Conservation (phyloP, 2,113 vertebrate genomes). For the Alexandromys fortis region DNA sequence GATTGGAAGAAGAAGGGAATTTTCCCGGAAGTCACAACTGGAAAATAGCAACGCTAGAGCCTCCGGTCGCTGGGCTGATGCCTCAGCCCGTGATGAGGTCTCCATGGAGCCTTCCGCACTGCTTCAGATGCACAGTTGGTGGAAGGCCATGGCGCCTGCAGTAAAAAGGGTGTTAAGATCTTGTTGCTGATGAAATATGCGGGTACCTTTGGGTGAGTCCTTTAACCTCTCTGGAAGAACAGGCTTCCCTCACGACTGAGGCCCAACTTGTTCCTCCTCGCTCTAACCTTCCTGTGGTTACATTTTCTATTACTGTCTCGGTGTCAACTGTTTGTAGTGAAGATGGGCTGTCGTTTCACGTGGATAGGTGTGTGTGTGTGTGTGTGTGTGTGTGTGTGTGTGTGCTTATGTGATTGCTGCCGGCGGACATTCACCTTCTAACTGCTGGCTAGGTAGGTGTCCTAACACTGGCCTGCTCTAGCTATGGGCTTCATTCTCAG, state of each 20-base stretch:
- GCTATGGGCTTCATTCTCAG: slow-evolving; percentile 67
- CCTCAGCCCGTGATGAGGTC: neutral
- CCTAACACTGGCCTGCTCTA: slow-evolving; percentile 64
- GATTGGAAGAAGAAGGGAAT: neutral
- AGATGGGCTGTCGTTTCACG: neutral
- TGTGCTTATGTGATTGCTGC: neutral
- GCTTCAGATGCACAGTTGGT: neutral
- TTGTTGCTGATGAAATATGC: neutral
- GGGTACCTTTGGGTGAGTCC: neutral
- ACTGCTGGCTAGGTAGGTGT: slow-evolving; percentile 58
- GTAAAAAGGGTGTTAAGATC: too few relatives aligned
- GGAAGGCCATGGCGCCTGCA: neutral
- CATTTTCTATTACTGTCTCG: neutral
- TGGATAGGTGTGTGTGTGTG: neutral
- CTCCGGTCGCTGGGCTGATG: too few relatives aligned
- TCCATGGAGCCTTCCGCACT: neutral
- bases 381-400: fast-evolving
- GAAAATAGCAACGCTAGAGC: neutral
- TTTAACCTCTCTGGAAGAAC: neutral
- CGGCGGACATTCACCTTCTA: slow-evolving; percentile 54
- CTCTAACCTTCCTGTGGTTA: neutral
- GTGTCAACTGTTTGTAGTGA: neutral
- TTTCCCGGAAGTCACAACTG: neutral
- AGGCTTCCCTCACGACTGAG: neutral
- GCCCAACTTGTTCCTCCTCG: neutral